These are phyloP conservation scores for Prochilodus magdalenae DNA, from an alignment of 2,113 vertebrate genomes.

Conservation along the genomic window DNA sequence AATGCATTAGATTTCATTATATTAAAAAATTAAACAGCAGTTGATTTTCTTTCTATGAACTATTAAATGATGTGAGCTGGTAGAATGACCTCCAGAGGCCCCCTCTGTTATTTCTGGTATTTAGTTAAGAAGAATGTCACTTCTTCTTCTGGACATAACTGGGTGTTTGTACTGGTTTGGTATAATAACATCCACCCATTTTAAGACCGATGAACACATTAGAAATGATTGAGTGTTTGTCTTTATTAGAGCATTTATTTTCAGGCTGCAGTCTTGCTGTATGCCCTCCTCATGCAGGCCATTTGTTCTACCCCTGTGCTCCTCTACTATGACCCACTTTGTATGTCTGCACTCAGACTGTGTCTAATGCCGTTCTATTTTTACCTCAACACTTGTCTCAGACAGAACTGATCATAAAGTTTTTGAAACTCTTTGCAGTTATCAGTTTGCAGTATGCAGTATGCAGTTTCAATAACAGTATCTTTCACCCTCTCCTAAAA, in stretches of 20 bases:
- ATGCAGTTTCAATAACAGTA: neutral
- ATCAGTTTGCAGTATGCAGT: neutral
- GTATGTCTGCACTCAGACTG: neutral
- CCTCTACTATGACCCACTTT: neutral
- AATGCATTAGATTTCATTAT: too few species aligned
- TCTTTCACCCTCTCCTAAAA: neutral
- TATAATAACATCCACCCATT: neutral
- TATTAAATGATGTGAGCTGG: too few species aligned
- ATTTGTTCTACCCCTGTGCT: neutral
- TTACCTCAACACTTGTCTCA: neutral
- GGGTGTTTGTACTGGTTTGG: neutral
- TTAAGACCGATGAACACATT: too few species aligned
- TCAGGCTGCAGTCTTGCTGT: neutral
- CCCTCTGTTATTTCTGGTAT: too few species aligned
- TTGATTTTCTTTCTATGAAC: too few species aligned
- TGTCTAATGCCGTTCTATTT: neutral
- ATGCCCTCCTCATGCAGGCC: neutral
- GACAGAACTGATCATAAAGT: neutral
- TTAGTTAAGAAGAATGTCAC: too few species aligned
- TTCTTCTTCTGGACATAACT: too few species aligned
- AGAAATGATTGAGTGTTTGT: neutral
- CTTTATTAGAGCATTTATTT: neutral
- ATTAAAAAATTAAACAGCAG: too few species aligned
- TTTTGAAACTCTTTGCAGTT: too few species aligned
- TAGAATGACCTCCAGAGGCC: too few species aligned